A percentile compares a stretch with the other conserved stretches of the same genome.
phyloP scores from a whole-genome alignment of 2,113 vertebrate species.

The Acanthisitta chloris region DNA sequence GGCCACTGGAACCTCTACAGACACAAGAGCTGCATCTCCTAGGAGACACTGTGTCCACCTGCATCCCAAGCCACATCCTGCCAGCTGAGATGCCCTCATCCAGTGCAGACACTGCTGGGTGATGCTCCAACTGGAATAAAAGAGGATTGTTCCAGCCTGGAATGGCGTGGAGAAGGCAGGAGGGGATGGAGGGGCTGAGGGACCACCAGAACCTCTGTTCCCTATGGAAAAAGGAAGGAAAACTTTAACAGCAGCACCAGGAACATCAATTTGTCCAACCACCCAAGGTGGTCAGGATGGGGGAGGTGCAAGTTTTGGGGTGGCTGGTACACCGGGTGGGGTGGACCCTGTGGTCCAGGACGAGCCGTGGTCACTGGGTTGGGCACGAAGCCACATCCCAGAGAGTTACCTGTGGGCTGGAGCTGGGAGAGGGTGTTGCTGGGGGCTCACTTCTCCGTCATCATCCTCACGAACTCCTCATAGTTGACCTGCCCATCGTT shows the following conservation, averaged over 20 bases:
- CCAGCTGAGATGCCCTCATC: neutral
- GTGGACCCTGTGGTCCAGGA: neutral
- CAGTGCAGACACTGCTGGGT: accelerated
- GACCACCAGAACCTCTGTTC: neutral
- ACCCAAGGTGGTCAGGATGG: accelerated
- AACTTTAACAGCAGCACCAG: neutral
- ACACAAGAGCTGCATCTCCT: accelerated
- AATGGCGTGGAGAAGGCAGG: neutral
- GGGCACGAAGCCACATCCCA: accelerated
- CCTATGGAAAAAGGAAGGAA: neutral
- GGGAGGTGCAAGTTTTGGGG: neutral
- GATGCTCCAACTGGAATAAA: neutral
- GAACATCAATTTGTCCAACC: neutral
- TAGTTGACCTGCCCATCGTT: slow-evolving; percentile 51
- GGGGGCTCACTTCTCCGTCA: slow-evolving; percentile 48
- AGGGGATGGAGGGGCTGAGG: neutral
- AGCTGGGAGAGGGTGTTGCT: accelerated
- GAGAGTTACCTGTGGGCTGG: neutral
- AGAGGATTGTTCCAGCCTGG: neutral
- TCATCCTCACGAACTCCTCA: slow-evolving; percentile 57
- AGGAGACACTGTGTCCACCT: neutral
- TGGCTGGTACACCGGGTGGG: accelerated
- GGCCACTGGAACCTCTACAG: neutral
- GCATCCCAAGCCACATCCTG: neutral
- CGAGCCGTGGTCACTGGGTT: neutral